Evolutionary conservation across 2,113 vertebrate genomes (phyloP).

Genomic region (Hypomesus transpacificus): DNA sequence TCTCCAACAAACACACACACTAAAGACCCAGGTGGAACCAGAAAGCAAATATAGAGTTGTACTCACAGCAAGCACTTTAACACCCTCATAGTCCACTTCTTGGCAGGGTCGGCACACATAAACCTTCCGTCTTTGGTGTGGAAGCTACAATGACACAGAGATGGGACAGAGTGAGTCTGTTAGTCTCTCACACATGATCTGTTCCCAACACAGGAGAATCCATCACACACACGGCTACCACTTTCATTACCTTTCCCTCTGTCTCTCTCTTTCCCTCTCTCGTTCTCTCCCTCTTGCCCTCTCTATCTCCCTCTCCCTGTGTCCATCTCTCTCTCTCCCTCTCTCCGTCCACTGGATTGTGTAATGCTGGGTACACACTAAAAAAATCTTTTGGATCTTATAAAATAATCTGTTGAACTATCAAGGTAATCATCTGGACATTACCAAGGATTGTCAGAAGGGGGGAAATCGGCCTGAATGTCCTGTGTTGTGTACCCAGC

Average conservation of each 20-base stretch:
- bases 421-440: no score
- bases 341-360: not conserved
- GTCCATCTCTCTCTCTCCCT: not conserved
- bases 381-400: no score
- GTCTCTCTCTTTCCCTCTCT: not conserved
- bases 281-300: not conserved
- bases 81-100: conserved; percentile 23
- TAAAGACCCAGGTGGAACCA: not conserved
- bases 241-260: not conserved
- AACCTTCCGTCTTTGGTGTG: conserved; percentile 18
- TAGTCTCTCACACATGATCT: no score
- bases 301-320: not conserved
- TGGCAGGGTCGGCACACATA: conserved; percentile 56
- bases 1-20: not conserved
- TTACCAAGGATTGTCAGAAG: no score
- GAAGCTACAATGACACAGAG: conserved; percentile 51
- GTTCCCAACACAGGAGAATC: not conserved
- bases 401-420: no score
- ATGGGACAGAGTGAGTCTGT: not conserved
- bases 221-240: not conserved
- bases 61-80: conserved; percentile 59
- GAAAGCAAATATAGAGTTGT: not conserved
- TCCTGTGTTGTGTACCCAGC: no score
- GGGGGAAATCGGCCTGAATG: no score
- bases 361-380: no score